phyloP scores from a whole-genome alignment of 1,140 invertebrate genomes.

The Eupeodes corollae region DNA sequence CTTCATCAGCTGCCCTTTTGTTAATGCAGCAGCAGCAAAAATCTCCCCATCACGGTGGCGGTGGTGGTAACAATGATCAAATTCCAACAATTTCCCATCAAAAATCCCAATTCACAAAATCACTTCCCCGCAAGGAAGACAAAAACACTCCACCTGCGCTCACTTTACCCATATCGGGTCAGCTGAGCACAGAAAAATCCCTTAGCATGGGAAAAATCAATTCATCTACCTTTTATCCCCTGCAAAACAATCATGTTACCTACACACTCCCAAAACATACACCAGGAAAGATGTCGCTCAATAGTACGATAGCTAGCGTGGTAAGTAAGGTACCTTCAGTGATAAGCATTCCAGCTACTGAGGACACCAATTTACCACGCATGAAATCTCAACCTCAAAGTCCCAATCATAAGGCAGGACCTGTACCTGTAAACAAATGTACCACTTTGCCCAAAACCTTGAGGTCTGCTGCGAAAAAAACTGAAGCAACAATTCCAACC shows the following conservation, averaged over 20 bases:
- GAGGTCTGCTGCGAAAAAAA: slow-evolving; percentile 6
- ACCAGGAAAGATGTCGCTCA: slow-evolving; percentile 31
- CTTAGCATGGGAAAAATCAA: slow-evolving; percentile 24
- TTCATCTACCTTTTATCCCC: slow-evolving; percentile 31
- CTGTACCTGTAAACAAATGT: slow-evolving; percentile 8
- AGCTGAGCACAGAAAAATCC: slow-evolving; percentile 15
- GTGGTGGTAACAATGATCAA: neutral
- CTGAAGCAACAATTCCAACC: neutral
- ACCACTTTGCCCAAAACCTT: slow-evolving; percentile 14
- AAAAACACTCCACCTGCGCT: slow-evolving; percentile 17
- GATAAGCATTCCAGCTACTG: slow-evolving; percentile 25
- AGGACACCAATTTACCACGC: slow-evolving; percentile 3
- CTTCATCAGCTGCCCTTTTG: neutral
- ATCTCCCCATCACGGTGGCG: neutral
- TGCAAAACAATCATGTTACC: slow-evolving; percentile 31
- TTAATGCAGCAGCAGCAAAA: slow-evolving; percentile 1
- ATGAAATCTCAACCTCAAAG: slow-evolving; percentile 11
- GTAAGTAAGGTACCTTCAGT: slow-evolving; percentile 36
- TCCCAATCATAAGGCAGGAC: neutral
- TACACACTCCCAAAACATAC: slow-evolving; percentile 36
- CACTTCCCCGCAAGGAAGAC: slow-evolving; percentile 18
- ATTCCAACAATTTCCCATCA: slow-evolving; percentile 8
- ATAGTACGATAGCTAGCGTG: slow-evolving; percentile 34
- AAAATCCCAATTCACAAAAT: slow-evolving; percentile 9
- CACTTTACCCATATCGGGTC: slow-evolving; percentile 21